A percentile compares a stretch with the other conserved stretches of the same genome.
Conservation (phyloP, 2,113 vertebrate genomes). For the Platanista minor region DNA sequence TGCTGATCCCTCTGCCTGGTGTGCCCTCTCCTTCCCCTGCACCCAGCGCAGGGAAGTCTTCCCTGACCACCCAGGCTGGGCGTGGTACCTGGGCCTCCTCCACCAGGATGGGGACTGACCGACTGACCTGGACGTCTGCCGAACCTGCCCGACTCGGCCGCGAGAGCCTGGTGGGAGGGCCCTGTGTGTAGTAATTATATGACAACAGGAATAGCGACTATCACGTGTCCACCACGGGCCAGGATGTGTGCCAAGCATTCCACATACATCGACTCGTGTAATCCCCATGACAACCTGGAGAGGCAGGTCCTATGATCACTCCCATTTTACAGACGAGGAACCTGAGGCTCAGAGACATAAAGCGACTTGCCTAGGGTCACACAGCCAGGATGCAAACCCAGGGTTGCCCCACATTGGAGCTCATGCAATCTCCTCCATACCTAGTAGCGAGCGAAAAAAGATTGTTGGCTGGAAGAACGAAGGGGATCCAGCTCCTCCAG, state of each 20-base stretch:
- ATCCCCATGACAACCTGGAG: neutral
- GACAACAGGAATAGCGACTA: neutral
- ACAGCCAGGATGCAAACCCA: neutral
- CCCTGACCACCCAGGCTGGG: neutral
- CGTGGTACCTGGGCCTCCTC: neutral
- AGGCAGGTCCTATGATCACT: neutral
- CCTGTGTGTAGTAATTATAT: fast-evolving
- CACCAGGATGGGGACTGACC: neutral
- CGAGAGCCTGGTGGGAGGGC: neutral
- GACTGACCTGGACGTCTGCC: neutral
- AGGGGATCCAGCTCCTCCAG: neutral
- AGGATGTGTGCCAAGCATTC: neutral
- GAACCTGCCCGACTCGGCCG: neutral
- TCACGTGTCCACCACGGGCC: fast-evolving
- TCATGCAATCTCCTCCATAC: no score
- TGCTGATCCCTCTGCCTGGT: neutral
- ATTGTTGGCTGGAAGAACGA: neutral
- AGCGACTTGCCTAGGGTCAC: neutral
- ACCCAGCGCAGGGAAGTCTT: neutral
- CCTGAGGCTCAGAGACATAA: slow-evolving; percentile 21
- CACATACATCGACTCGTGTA: fast-evolving
- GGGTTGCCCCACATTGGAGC: neutral
- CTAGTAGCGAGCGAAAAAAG: neutral
- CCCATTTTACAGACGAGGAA: neutral
- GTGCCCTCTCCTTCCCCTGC: neutral